Evolutionary conservation across 2,888 invertebrate species (phyloP).

Genomic region (Petrophora chlorosata): DNA sequence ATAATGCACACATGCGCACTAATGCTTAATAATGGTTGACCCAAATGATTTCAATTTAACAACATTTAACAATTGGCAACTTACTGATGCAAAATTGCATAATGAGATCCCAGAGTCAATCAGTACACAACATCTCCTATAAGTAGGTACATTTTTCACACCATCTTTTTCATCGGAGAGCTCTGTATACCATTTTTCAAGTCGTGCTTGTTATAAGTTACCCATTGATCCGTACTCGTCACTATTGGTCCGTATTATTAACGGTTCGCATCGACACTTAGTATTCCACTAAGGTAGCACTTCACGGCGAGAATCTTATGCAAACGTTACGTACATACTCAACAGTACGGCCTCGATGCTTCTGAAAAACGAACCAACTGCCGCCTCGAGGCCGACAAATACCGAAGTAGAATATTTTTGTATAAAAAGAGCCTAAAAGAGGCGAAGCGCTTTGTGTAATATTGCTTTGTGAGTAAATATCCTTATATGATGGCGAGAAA

Average conservation of each 20-base stretch:
- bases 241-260: constrained; percentile 2
- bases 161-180: no score
- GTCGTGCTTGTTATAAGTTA: no score
- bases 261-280: constrained; percentile 28
- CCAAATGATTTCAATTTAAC: no score
- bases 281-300: constrained; percentile 53
- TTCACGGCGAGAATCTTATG: constrained; percentile 57
- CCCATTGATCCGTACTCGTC: no score
- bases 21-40: no score
- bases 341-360: constrained; percentile 47
- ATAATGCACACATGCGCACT: no score
- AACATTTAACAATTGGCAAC: no score
- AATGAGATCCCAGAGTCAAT: no score
- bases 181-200: no score
- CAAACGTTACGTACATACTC: constrained; percentile 56
- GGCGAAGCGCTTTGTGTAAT: constrained; percentile 12
- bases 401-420: constrained; percentile 26
- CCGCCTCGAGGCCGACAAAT: constrained; percentile 36
- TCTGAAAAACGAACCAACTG: constrained; percentile 42
- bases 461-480: constrained; percentile 22
- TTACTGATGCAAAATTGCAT: no score
- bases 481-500: constrained; percentile 10
- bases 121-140: no score
- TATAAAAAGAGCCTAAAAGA: constrained; percentile 13
- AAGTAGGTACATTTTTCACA: no score